Base-by-base conservation (phyloP, 2,888 invertebrate species). In the Aromia moschata region DNA sequence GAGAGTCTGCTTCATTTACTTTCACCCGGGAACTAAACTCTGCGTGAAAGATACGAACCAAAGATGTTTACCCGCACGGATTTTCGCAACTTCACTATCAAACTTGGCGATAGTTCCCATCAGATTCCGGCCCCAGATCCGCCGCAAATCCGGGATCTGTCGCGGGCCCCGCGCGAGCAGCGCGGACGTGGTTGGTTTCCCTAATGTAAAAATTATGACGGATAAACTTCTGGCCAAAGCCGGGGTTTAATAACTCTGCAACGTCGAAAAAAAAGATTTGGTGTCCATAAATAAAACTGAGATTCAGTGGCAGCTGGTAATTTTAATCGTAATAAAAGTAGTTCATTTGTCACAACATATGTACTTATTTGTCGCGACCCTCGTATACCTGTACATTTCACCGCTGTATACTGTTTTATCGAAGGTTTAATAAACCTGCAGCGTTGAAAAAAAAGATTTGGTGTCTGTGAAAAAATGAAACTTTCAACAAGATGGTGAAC, bases 21-120 rank as follows among this genome's bases (percentile, higher is more conserved):
- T 74, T 69, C 69, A 63, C 65, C 67, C 52, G 63, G 68, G 73
- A 68, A 74, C 71, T 75, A 77, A 79, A 79, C 74, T 74, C 76
- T 74, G 76, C 74, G 79, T 79, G 79, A 79, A 79, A 79, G 78
- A 79, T 78, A 75, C 70, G 71, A 74, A 76, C 74, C 78, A 66
- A 76, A 75, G 74, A 77, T 76, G 77, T 77, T 77, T 76, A 76
- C 75, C 76, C 72, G 74, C 75, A 76, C 75, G 76, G 78, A 77
- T 79, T 78, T 77, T 75, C 73, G 69, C 70, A 77, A 78, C 76
- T 77, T 77, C 71, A 72, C 76, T 75, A 76, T 76, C 76, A 73
- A 77, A 65, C 53, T 65, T 65, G 52, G 59, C 53, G 56, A 67
- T 75, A 75, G 70, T 70, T 71, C 67, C 71, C 73, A 71, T 74